These are phyloP conservation scores for Irena cyanogastra DNA, from an alignment of 2,113 vertebrate species.

Conservation along the genomic window DNA sequence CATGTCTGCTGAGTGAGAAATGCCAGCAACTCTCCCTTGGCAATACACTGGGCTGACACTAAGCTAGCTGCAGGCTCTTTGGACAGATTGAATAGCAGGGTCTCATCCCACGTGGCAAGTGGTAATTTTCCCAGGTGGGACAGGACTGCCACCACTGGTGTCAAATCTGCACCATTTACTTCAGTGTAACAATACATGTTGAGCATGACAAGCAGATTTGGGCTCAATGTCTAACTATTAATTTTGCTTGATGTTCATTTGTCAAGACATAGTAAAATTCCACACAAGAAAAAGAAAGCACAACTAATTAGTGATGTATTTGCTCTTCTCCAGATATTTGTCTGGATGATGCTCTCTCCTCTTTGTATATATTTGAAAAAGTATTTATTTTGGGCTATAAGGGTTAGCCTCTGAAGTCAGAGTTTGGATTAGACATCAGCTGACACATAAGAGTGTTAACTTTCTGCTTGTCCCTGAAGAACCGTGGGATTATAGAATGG, in stretches of 20 bases:
- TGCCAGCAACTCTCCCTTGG: neutral
- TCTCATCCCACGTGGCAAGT: accelerated
- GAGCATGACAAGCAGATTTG: neutral
- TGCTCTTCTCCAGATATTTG: neutral
- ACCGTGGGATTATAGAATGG: neutral
- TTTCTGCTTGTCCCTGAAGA: neutral
- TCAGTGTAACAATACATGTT: neutral
- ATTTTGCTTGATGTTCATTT: neutral
- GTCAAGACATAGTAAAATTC: neutral
- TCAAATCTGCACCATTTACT: neutral
- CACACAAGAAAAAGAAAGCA: neutral
- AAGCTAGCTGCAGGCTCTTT: neutral
- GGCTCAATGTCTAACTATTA: neutral
- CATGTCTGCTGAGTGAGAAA: neutral
- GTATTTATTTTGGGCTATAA: neutral
- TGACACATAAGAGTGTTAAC: accelerated
- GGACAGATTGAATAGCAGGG: neutral
- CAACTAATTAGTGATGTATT: neutral
- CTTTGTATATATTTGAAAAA: neutral
- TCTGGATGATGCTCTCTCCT: neutral
- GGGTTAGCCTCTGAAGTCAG: neutral
- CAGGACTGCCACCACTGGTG: neutral
- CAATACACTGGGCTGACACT: neutral
- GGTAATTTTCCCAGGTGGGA: neutral
- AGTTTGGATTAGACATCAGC: neutral